phyloP scores from a whole-genome alignment of 2,888 invertebrate species.

The Hyalella azteca region DNA sequence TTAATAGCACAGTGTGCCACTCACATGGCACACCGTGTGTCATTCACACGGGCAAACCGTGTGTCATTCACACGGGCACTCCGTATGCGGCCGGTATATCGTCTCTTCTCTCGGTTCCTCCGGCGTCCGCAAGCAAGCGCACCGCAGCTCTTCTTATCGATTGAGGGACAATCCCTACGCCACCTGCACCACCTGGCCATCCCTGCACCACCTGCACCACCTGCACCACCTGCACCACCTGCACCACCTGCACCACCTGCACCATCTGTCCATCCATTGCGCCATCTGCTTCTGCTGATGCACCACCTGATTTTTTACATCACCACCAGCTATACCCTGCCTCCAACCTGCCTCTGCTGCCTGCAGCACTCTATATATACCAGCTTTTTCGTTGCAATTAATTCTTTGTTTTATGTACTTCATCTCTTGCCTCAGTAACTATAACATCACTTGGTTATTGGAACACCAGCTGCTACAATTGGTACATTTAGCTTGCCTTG shows the following conservation, averaged over 20 bases:
- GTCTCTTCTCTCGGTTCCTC: not conserved
- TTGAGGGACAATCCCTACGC: not conserved
- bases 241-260: not conserved
- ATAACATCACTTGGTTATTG: no score
- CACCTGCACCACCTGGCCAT: not conserved
- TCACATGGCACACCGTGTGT: no score
- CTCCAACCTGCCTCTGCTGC: not conserved
- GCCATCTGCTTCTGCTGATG: not conserved
- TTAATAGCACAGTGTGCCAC: no score
- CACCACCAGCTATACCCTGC: not conserved
- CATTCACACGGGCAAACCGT: no score
- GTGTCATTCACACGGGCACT: no score
- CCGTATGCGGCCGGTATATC: not conserved
- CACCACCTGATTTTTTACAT: not conserved
- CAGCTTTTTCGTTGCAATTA: not conserved
- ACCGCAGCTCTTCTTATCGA: constrained; percentile 20
- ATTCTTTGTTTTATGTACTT: no score
- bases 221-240: not conserved
- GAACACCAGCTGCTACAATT: no score
- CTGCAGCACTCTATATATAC: not conserved
- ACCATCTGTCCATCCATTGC: not conserved
- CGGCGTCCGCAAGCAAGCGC: not conserved
- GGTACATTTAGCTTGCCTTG: no score
- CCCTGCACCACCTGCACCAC: not conserved
- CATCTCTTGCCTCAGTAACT: no score